phyloP scores from a whole-genome alignment of 1,140 invertebrate species.

The Trypoxylus dichotomus region DNA sequence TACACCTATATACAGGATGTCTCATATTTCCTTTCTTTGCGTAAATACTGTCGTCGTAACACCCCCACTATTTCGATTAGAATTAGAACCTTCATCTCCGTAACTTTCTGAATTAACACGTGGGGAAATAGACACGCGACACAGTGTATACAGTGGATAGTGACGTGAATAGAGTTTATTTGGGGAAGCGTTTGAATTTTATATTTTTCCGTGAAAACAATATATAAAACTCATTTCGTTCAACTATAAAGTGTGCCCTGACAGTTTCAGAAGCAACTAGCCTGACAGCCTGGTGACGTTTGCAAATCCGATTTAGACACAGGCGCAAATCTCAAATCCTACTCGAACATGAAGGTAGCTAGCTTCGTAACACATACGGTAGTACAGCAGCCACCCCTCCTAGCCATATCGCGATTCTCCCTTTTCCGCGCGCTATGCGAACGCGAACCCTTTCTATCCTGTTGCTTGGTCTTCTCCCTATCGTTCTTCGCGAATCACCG shows the following conservation, averaged over 20 bases:
- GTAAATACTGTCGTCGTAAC: no score
- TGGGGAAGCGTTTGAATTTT: no score
- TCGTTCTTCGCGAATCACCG: background rate
- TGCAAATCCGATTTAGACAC: conserved; percentile 37
- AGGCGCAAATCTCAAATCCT: conserved; percentile 37
- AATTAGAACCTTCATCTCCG: no score
- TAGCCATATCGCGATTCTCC: background rate
- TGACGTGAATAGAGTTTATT: no score
- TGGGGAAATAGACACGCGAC: no score
- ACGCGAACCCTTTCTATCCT: background rate
- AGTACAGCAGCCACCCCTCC: background rate
- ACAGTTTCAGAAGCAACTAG: conserved; percentile 34
- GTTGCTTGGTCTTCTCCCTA: background rate
- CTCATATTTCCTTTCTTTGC: no score
- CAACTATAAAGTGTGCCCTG: conserved; percentile 33
- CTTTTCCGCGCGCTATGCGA: background rate
- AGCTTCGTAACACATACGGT: no score
- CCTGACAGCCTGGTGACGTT: conserved; percentile 37
- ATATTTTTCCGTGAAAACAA: no score
- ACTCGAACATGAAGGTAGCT: conserved; percentile 23
- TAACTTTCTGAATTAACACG: no score
- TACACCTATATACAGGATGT: no score
- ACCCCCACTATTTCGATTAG: no score
- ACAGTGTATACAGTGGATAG: no score
- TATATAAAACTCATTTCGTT: conserved; percentile 33